A percentile compares a stretch with the other conserved stretches of the same genome.
Conservation (phyloP, 2,797 vertebrate species). For the Thaleichthys pacificus region DNA sequence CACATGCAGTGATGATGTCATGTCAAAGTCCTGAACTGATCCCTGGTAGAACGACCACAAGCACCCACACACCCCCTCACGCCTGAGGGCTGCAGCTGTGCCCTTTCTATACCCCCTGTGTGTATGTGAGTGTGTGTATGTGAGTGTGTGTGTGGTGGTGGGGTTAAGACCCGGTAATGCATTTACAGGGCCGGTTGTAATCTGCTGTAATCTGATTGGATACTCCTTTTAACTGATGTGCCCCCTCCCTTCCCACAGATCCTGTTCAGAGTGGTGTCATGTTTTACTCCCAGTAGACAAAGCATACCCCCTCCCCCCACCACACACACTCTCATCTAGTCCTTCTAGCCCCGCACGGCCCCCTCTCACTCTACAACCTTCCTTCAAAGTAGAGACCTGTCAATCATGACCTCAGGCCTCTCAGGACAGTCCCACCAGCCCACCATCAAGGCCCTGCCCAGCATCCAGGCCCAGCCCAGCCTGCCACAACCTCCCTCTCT, state of each 20-base stretch:
- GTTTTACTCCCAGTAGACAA: conserved; percentile 35
- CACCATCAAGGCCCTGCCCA: background rate
- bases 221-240: conserved; percentile 14
- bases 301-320: conserved; percentile 50
- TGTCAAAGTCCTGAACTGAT: conserved; percentile 50
- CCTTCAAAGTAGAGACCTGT: conserved; percentile 25
- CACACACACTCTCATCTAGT: background rate
- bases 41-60: conserved; percentile 27
- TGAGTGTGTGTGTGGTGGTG: conserved; percentile 24
- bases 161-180: conserved; percentile 17
- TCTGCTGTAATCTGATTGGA: conserved; percentile 31
- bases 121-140: conserved; percentile 29
- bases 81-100: conserved; percentile 25
- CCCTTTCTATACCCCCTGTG: conserved; percentile 16
- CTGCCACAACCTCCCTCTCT: too few relatives aligned
- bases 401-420: conserved; percentile 20
- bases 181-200: conserved; percentile 31
- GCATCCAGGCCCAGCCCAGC: background rate
- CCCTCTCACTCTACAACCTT: conserved; percentile 28
- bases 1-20: conserved; percentile 60
- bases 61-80: background rate
- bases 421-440: conserved; percentile 18
- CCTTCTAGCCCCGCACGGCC: background rate
- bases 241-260: conserved; percentile 15
- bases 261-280: conserved; percentile 31